Base-by-base conservation (phyloP, 2,797 vertebrate genomes). In the Sphenopsis melanotis region DNA sequence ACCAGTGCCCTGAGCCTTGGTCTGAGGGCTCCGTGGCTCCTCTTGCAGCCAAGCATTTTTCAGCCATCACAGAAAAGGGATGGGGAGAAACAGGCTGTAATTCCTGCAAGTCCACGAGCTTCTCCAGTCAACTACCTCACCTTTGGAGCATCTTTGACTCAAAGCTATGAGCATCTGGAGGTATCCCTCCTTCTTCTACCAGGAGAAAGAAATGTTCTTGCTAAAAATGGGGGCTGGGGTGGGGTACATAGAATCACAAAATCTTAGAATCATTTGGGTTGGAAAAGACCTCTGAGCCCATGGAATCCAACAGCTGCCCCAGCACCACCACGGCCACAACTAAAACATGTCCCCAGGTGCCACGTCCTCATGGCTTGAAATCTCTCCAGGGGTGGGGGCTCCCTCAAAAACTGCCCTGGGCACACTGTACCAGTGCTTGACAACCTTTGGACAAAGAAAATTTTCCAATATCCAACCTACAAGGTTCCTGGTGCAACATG, bases 321-420 rank as follows among this genome's bases (percentile, higher is more conserved):
- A 63, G 71, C 37, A 19, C n/a, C 11, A 21, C n/a, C 37, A 61
- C 0, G 0, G 29, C 16, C 37, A 63, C 27, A 32, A 50, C 24
- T 63, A 39, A 76, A 42, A 36, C 36, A 5, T 16, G 13, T 55
- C 41, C 47, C 13, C 19, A n/a, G 20, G 27, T 11, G 69, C 46
- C 61, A 53, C 16, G 17, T 44, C 27, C 17, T 12, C 12, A 11
- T 23, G 32, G 39, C n/a, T 70, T 77, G 52, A 77, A 63, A 64
- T 39, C 21, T 61, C 24, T 57, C 8, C 14, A 30, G 44, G 37
- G 12, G 34, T 44, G n/a, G 34, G 11, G 44, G 34, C 17, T 18
- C 36, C 23, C 27, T n/a, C 57, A 63, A 3, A 21, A n/a, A 30
- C n/a, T 83, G 44, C 24, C 57, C 37, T 70, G 29, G 56, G 7